A percentile compares a stretch with the other conserved stretches of the same genome.
Evolutionary conservation across 2,113 vertebrate genomes (phyloP).

Genomic region (Hepsetus odoe): DNA sequence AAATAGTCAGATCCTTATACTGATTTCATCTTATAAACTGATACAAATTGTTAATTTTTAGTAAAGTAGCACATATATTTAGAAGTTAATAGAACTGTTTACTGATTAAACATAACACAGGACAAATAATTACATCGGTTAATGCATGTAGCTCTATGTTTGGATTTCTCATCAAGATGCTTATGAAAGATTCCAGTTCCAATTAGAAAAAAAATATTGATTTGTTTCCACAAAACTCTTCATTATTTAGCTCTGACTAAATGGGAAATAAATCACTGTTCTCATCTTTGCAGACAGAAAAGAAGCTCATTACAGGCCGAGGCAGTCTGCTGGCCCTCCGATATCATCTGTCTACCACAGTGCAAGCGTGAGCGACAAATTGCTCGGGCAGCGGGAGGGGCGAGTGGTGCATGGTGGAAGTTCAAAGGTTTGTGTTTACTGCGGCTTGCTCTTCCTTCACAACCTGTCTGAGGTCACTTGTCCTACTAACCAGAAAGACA

Average conservation of each 20-base stretch:
- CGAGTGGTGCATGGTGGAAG: not conserved
- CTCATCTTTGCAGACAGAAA: constrained; percentile 30
- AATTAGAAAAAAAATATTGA: constrained; percentile 1
- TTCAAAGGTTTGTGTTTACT: constrained; percentile 37
- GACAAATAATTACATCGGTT: not conserved
- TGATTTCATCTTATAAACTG: too few relatives aligned
- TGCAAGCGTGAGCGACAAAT: constrained; percentile 22
- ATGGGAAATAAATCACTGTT: constrained; percentile 27
- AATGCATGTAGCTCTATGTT: not conserved
- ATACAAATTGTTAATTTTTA: too few relatives aligned
- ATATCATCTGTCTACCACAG: constrained; percentile 32
- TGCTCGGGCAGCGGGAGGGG: not conserved
- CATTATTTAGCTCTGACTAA: constrained; percentile 14
- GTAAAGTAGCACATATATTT: too few relatives aligned
- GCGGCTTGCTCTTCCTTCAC: constrained; percentile 31
- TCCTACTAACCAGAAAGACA: constrained; percentile 53
- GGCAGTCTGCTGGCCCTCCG: constrained; percentile 30
- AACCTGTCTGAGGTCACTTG: constrained; percentile 55
- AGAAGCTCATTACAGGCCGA: constrained; percentile 44
- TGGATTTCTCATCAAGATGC: constrained; percentile 16
- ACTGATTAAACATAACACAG: not conserved
- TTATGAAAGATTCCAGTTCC: not conserved
- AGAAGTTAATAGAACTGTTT: not conserved
- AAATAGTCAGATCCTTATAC: too few relatives aligned
- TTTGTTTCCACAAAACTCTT: constrained; percentile 29